Evolutionary conservation across 2,113 vertebrate genomes (phyloP), one percentile per base, ranked within the genome.

Genomic region (Sturnus vulgaris): DNA sequence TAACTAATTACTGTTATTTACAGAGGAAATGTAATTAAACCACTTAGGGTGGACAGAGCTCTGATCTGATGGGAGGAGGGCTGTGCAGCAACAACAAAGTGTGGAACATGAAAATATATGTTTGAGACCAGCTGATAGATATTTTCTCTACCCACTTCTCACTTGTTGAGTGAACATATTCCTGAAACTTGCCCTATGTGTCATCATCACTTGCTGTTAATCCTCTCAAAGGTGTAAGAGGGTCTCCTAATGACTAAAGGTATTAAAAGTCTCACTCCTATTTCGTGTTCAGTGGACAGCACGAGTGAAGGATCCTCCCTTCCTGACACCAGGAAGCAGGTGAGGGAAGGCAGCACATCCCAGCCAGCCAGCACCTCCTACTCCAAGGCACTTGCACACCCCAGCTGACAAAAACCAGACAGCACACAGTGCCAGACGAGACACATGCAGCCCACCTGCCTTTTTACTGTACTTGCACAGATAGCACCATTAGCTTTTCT

Each of bases 1-100:
- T 66, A 72, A 73, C 15, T 77, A 73, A 87, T 90, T 80, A 77
- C 35, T 66, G 13, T 46, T 90, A 65, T 73, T 95, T 93, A 80
- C 55, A 93, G 30, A 90, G 53, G 37, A 90, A 91, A 93, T 52
- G 33, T 55, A 90, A 83, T 85, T 90, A 94, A 92, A 94, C 30
- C 24, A 77, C 30, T 81, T 24, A 19, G 37, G 39, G 46, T 70
- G 71, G 82, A 80, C 88, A 80, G 66, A 90, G 63, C 15, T 59
- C 33, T 50, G 50, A 27, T 44, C 42, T 61, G 40, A 39, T 25
- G 37, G 37, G 53, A 90, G 27, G 28, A 79, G 11, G n/a, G n/a
- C 33, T 78, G 39, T 63, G 46, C 35, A 73, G 64, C 20, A 20
- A 1, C 8, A 3, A 44, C 57, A 72, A 53, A 46, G 21, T 2